Percentiles rank a stretch among this genome's conserved stretches.
These are phyloP conservation scores for Nephrotoma guestfalica DNA, from an alignment of 2,888 invertebrate genomes.

Conservation along the genomic window DNA sequence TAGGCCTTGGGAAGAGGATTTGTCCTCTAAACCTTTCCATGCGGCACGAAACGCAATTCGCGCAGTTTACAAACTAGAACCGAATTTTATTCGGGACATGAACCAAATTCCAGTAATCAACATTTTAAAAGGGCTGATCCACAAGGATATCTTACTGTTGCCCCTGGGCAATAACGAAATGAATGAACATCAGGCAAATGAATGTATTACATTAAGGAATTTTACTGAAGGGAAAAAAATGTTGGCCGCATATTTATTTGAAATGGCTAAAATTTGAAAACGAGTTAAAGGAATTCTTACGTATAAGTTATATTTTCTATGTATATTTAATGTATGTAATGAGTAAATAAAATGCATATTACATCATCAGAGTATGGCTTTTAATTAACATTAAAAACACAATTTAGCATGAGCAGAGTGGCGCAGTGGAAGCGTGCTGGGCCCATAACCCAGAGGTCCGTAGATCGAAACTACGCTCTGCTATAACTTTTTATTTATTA, in stretches of 20 bases:
- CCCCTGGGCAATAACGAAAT: conserved; percentile 27
- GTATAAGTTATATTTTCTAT: background rate
- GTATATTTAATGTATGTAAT: background rate
- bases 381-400: background rate
- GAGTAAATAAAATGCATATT: background rate
- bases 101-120: conserved; percentile 26
- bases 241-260: conserved; percentile 29
- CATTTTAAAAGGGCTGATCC: conserved; percentile 25
- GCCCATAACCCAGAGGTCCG: conserved; percentile 42
- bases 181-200: conserved; percentile 25
- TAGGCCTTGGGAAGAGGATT: conserved; percentile 32
- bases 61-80: conserved; percentile 34
- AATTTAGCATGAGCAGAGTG: conserved; percentile 38
- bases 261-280: conserved; percentile 14
- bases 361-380: background rate
- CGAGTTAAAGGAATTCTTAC: background rate
- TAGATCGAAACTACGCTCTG: conserved; percentile 23
- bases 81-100: conserved; percentile 32
- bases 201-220: conserved; percentile 29
- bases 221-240: conserved; percentile 33
- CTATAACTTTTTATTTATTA: conserved; percentile 11
- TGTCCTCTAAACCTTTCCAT: conserved; percentile 25
- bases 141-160: conserved; percentile 28
- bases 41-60: conserved; percentile 31
- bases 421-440: conserved; percentile 60